phyloP scores from a whole-genome alignment of 2,113 vertebrate genomes.

The Mirounga angustirostris region DNA sequence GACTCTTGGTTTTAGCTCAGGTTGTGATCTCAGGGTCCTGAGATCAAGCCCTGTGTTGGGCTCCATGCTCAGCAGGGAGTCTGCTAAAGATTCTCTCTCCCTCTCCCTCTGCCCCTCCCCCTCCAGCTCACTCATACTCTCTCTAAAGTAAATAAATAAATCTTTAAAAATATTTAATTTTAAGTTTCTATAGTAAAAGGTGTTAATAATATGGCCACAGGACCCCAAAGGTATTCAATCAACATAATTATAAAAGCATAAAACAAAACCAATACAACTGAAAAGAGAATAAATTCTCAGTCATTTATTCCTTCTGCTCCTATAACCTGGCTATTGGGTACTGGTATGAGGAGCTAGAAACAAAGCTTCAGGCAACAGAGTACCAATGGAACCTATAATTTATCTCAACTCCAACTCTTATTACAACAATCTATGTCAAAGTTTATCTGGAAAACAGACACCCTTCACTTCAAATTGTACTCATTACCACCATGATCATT shows the following conservation, averaged over 20 bases:
- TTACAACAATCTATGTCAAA: neutral
- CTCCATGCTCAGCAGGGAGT: neutral
- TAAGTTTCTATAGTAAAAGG: neutral
- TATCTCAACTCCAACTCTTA: neutral
- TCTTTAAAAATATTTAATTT: neutral
- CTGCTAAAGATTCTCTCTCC: neutral
- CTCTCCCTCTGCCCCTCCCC: neutral
- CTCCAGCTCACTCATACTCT: neutral
- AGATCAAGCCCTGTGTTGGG: neutral
- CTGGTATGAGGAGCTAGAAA: neutral
- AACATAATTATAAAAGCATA: neutral
- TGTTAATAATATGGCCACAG: neutral
- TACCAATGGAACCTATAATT: neutral
- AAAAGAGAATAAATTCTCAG: neutral
- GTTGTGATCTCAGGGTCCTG: neutral
- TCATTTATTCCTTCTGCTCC: neutral
- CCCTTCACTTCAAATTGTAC: neutral
- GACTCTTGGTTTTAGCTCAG: neutral
- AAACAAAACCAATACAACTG: neutral
- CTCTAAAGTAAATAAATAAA: no score
- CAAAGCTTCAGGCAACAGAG: neutral
- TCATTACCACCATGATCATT: neutral
- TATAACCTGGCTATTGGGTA: neutral
- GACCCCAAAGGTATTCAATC: neutral
- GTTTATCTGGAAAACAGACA: neutral